Base-by-base conservation (phyloP, 2,797 vertebrate genomes). In the Spheniscus humboldti region DNA sequence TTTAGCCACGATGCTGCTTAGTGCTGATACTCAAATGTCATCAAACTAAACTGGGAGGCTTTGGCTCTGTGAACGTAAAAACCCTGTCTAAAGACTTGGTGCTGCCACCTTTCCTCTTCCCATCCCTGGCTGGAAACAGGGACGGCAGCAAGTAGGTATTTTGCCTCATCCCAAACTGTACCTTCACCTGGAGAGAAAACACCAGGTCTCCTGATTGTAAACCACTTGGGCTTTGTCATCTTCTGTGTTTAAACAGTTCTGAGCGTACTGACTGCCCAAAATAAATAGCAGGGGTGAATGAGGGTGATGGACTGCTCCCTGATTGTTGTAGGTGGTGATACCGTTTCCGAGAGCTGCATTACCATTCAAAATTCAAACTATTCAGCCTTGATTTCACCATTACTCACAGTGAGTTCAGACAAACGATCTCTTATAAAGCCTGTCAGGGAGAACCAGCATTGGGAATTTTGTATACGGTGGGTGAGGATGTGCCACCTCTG, bases 31-130 rank as follows among this genome's bases (percentile, higher is more conserved):
- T 60, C 72, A 8, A 11, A 15, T 22, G 53, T 10, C 25, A 24
- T 41, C 0, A 0, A 57, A 30, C 52, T 67, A 1, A 39, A 3
- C 25, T 1, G 25, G 9, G 50, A 31, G 24, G 13, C 2, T 76
- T 41, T 45, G 62, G 37, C 11, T 60, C 56, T 16, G 17, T 6
- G 79, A 56, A 15, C 4, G 1, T 23, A 27, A 55, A 66, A 73
- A 39, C 19, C 28, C 16, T 3, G 1, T 0, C 25, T 14, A 6
- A n/a, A 55, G 27, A 47, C 23, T 8, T 7, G 28, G 17, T 55
- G 53, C 18, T 41, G 13, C 20, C 33, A 7, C 5, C 39, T 57
- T 9, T 17, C 47, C 33, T 43, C 7, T 55, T 43, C 37, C 81
- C 31, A 5, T 3, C 2, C 4, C 77, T n/a, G 39, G 15, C 74